Evolutionary conservation across 92 coral and sea anemone species (phyloP), one percentile per base, ranked within the genome.

Genomic region (Isaurus tuberculatus): DNA sequence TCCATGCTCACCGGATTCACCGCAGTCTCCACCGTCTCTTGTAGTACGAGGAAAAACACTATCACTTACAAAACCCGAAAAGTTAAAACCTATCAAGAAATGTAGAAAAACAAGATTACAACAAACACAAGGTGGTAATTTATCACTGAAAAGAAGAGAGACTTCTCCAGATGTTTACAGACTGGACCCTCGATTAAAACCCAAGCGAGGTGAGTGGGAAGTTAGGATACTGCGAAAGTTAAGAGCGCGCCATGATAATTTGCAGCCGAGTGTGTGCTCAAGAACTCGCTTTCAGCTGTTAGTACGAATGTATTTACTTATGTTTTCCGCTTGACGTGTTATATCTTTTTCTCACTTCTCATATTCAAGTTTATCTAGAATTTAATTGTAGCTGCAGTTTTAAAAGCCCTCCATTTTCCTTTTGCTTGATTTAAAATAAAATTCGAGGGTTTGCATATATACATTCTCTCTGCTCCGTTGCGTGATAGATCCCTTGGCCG

Each of bases 11-110:
- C 98, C 99, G 6, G 87, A 91, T 0, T 89, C 94, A 44, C 95
- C 98, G 53, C 93, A 90, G 82, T 91, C 99, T 5, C 98, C 98
- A 27, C 92, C 93, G 61, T 92, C 98, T 20, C 91, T 92, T 55
- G 85, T 57, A 46, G 86, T 94, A 11, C 94, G 92, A 48, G 98
- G 98, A 36, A 94, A 92, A 79, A 89, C 95, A 61, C 91, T 94
- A 26, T 88, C 95, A 53, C 87, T 94, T 53, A 89, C 84, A 70
- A 89, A 78, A 64, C 86, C 87, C 72, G 79, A 69, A 72, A 89
- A 90, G 82, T 94, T 91, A 61, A 88, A 75, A 34, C 70, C 84
- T 16, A 75, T 86, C 19, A 89, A 90, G 79, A 89, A 88, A 65
- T 86, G 95, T 78, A 94, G 98, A 66, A 94, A 94, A 85, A 92